phyloP scores from a whole-genome alignment of 1,140 invertebrate genomes.

The Homarus americanus region DNA sequence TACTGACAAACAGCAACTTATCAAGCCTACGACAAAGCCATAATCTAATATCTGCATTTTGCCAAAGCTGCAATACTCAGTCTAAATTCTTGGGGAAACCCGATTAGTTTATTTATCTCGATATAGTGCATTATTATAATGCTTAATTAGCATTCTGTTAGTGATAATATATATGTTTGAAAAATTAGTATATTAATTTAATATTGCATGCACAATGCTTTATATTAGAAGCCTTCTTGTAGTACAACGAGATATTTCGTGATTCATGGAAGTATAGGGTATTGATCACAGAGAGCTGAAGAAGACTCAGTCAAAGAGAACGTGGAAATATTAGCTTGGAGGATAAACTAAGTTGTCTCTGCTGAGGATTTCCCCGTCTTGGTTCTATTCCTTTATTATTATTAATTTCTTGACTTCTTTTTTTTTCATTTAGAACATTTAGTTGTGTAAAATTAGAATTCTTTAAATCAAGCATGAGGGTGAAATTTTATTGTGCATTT shows the following conservation, averaged over 20 bases:
- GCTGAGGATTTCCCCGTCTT: conserved; percentile 67
- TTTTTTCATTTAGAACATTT: conserved; percentile 63
- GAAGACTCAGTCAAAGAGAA: conserved; percentile 74
- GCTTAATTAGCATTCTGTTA: conserved; percentile 68
- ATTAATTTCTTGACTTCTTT: conserved; percentile 38
- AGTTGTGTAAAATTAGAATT: conserved; percentile 67
- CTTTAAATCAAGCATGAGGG: conserved; percentile 71
- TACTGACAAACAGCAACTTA: conserved; percentile 67
- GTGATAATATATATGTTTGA: conserved; percentile 46
- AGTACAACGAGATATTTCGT: conserved; percentile 75
- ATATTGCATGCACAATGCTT: conserved; percentile 70
- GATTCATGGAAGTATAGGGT: conserved; percentile 75
- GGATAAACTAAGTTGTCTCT: conserved; percentile 75
- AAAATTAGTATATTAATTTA: conserved; percentile 69
- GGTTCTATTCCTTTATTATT: conserved; percentile 27
- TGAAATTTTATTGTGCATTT: conserved; percentile 69
- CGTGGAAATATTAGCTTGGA: conserved; percentile 75
- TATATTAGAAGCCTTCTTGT: conserved; percentile 74
- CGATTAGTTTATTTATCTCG: conserved; percentile 63
- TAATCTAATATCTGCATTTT: conserved; percentile 72
- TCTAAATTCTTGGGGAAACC: conserved; percentile 69
- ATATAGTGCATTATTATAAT: conserved; percentile 67
- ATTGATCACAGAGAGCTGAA: conserved; percentile 74
- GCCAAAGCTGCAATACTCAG: conserved; percentile 70
- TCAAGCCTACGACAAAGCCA: conserved; percentile 70